These are phyloP conservation scores for Gopherus flavomarginatus DNA, from an alignment of 2,113 vertebrate genomes.

Conservation along the genomic window DNA sequence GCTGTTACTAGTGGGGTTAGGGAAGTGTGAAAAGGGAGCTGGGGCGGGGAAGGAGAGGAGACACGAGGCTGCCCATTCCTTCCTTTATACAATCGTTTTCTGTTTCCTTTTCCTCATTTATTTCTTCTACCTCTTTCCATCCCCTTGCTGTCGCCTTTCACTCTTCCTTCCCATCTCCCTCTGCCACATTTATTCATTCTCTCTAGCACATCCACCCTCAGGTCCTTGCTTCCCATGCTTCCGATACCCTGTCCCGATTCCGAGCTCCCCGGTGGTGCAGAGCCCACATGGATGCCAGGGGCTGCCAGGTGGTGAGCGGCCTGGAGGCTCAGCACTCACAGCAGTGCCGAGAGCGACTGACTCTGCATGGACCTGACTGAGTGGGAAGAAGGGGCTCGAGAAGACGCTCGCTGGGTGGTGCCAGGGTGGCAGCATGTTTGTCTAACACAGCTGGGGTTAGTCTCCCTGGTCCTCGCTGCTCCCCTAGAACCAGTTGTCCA, in stretches of 20 bases:
- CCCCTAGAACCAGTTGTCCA: too few relatives aligned
- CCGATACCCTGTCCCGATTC: background rate
- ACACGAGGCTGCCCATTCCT: background rate
- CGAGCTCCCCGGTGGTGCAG: background rate
- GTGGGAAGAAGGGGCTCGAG: too few relatives aligned
- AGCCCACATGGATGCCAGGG: background rate
- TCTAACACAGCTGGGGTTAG: too few relatives aligned
- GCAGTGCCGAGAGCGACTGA: too few relatives aligned
- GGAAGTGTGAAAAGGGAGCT: background rate
- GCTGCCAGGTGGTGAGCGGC: too few relatives aligned
- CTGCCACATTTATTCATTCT: background rate
- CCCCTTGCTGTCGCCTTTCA: background rate
- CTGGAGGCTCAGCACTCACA: too few relatives aligned
- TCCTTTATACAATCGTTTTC: background rate
- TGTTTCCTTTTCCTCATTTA: background rate
- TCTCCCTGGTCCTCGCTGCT: too few relatives aligned
- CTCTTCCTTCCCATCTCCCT: background rate
- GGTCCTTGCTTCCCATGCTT: background rate
- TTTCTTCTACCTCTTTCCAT: background rate
- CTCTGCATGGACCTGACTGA: too few relatives aligned
- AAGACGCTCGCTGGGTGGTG: too few relatives aligned
- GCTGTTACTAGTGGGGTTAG: background rate
- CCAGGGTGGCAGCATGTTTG: too few relatives aligned
- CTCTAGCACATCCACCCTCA: background rate
- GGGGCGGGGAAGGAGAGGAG: background rate